Evolutionary conservation across 1,140 invertebrate species (phyloP).

Genomic region (Drosophila fuyamai): DNA sequence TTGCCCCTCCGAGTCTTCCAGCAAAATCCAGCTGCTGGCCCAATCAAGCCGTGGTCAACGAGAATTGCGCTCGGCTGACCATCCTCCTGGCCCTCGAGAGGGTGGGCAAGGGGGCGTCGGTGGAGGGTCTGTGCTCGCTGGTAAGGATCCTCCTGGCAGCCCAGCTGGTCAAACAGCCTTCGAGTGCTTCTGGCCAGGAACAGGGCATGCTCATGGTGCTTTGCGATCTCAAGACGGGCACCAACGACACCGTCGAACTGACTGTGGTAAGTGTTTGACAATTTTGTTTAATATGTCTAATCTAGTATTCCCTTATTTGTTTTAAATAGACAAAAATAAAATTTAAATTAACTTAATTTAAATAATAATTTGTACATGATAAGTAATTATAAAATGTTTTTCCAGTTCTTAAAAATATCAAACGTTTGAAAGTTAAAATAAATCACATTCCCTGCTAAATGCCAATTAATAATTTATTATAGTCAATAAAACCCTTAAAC

Average conservation of each 20-base stretch:
- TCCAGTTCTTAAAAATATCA: no score
- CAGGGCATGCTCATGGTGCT: constrained; percentile 89
- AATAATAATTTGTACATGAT: no score
- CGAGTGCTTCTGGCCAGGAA: constrained; percentile 18
- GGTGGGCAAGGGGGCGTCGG: constrained; percentile 88
- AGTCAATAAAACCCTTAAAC: no score
- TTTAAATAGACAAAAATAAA: no score
- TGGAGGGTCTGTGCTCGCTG: constrained; percentile 89
- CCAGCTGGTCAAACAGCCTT: constrained; percentile 84
- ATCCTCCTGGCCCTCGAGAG: constrained; percentile 89
- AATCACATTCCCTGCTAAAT: no score
- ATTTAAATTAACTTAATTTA: no score
- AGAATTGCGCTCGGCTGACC: constrained; percentile 90
- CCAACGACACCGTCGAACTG: constrained; percentile 94
- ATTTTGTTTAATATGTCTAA: no score
- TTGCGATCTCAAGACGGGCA: constrained; percentile 92
- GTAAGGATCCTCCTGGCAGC: constrained; percentile 89
- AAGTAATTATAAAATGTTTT: no score
- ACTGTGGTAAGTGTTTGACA: constrained; percentile 89
- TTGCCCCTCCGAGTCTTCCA: constrained; percentile 90
- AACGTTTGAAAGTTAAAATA: no score
- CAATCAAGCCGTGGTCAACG: constrained; percentile 88
- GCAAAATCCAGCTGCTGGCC: constrained; percentile 92
- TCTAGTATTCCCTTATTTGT: no score
- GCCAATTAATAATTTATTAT: no score